Evolutionary conservation across 2,113 vertebrate genomes (phyloP).

Genomic region (Halcyon malimbica): DNA sequence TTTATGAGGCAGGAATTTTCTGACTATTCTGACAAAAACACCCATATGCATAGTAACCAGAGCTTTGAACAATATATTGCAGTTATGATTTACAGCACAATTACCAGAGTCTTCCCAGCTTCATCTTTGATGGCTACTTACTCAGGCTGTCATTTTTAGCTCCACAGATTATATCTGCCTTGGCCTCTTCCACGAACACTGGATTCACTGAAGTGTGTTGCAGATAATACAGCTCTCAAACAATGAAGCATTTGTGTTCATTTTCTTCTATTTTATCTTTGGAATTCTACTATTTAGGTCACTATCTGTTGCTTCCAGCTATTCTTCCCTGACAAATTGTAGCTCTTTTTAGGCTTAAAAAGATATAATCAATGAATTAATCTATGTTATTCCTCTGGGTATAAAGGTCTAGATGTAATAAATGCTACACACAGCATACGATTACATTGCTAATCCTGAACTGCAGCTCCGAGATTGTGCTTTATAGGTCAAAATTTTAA

Average conservation of each 20-base stretch:
- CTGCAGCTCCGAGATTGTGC: slow-evolving; percentile 1
- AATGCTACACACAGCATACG: not conserved
- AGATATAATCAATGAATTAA: slow-evolving; percentile 67
- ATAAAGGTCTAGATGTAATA: slow-evolving; percentile 53
- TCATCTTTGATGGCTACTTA: slow-evolving; percentile 22
- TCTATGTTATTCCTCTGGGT: slow-evolving; percentile 51
- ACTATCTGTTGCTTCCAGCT: slow-evolving; percentile 62
- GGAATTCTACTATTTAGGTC: slow-evolving; percentile 68
- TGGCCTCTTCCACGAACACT: slow-evolving; percentile 36
- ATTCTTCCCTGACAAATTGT: slow-evolving; percentile 51
- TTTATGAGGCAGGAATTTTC: slow-evolving; percentile 18
- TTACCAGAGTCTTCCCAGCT: not conserved
- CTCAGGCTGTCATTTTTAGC: slow-evolving; percentile 34
- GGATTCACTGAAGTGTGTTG: slow-evolving; percentile 52
- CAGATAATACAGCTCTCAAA: slow-evolving; percentile 35
- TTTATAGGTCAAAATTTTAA: slow-evolving; percentile 28
- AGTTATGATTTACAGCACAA: slow-evolving; percentile 36
- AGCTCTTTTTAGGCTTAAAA: slow-evolving; percentile 51
- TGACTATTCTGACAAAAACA: not conserved
- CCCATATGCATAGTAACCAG: not conserved
- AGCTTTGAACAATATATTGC: slow-evolving; percentile 21
- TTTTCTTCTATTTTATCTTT: slow-evolving; percentile 54
- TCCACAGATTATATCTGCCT: slow-evolving; percentile 39
- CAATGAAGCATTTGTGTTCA: slow-evolving; percentile 54
- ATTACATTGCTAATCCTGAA: slow-evolving; percentile 31